Conservation (phyloP, 2,797 vertebrate species). For the Pangasius krempfi region DNA sequence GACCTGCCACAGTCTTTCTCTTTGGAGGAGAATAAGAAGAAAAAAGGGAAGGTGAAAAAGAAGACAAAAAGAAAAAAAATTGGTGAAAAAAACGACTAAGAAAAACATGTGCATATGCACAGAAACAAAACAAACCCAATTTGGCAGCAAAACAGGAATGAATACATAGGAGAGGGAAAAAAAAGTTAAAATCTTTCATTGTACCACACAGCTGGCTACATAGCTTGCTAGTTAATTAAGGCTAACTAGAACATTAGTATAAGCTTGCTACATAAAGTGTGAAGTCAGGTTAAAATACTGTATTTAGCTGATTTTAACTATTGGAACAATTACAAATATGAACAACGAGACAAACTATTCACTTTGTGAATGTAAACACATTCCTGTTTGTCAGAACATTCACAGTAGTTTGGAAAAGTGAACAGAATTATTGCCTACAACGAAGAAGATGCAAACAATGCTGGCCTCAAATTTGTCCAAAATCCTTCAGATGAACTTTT, state of each 20-base stretch:
- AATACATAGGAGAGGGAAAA: neutral
- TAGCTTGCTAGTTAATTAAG: neutral
- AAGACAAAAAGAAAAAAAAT: neutral
- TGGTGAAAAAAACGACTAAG: neutral
- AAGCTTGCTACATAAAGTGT: neutral
- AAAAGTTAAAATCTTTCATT: too few species aligned
- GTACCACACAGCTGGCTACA: neutral
- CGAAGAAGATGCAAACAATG: neutral
- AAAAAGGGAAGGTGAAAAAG: neutral
- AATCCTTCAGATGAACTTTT: neutral
- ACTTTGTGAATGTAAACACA: constrained; percentile 3
- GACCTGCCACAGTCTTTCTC: neutral
- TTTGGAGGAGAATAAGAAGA: neutral
- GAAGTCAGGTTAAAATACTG: neutral
- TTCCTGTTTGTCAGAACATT: neutral
- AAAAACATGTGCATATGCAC: neutral
- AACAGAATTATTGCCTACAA: neutral
- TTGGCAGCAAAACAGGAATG: neutral
- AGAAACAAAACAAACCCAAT: neutral
- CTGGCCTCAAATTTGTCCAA: neutral
- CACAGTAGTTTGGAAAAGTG: neutral
- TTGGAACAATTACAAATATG: neutral
- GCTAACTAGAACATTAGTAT: neutral
- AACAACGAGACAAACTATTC: neutral
- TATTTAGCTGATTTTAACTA: neutral